These are phyloP conservation scores for Rattus rattus DNA, from an alignment of 2,113 vertebrate genomes.

Conservation along the genomic window DNA sequence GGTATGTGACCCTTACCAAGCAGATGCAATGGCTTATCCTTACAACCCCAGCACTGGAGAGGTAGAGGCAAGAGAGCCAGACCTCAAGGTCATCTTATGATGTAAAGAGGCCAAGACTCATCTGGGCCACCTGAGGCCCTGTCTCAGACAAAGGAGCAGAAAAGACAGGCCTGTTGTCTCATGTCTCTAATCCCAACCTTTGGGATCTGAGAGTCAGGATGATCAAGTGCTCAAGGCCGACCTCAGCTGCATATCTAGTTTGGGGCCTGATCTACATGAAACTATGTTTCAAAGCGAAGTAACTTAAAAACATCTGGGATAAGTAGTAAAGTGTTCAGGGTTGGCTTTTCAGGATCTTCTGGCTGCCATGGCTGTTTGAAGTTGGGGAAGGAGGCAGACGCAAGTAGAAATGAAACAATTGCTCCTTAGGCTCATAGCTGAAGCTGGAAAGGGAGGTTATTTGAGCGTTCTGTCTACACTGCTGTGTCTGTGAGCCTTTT, in stretches of 20 bases:
- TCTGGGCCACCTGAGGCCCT: neutral
- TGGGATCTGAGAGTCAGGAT: neutral
- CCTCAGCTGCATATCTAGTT: neutral
- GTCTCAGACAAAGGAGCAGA: neutral
- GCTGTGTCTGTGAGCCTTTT: neutral
- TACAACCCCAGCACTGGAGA: neutral
- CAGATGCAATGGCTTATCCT: neutral
- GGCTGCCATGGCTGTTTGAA: neutral
- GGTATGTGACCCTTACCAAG: neutral
- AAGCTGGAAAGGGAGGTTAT: neutral
- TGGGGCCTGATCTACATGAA: neutral
- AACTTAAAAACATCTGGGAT: neutral
- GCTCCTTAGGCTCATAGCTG: neutral
- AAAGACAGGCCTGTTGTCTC: neutral
- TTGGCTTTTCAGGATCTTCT: neutral
- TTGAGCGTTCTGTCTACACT: neutral
- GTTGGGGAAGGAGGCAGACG: neutral
- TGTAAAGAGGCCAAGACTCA: neutral
- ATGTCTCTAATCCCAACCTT: neutral
- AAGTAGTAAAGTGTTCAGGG: slow-evolving; percentile 41
- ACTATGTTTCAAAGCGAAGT: neutral
- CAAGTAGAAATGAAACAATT: neutral
- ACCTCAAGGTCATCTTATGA: neutral
- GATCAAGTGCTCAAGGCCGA: neutral
- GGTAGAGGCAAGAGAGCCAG: neutral